Conservation (phyloP, 1,140 invertebrate species). For the Drosophila ficusphila region DNA sequence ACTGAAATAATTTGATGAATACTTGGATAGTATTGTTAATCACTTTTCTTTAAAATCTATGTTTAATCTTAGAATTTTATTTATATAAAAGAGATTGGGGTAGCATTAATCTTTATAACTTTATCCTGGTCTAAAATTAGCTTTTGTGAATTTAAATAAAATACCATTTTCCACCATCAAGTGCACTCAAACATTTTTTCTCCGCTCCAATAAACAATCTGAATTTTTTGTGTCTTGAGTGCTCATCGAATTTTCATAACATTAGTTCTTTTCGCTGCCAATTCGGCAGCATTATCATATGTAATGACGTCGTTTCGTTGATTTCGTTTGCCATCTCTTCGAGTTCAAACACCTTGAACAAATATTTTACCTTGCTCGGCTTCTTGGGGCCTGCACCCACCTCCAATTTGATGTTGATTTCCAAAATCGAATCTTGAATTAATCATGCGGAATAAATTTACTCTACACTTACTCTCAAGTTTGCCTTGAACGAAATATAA, state of each 20-base stretch:
- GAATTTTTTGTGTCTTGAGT: slow-evolving; percentile 20
- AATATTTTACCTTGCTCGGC: slow-evolving; percentile 59
- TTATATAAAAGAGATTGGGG: no score
- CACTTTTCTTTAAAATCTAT: no score
- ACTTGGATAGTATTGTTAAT: no score
- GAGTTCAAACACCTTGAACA: slow-evolving; percentile 58
- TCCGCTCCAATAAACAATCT: slow-evolving; percentile 5
- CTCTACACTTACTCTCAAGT: slow-evolving; percentile 36
- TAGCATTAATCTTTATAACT: no score
- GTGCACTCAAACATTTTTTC: not conserved
- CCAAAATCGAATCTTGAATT: slow-evolving; percentile 67
- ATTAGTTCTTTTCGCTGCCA: slow-evolving; percentile 22
- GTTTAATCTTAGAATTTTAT: no score
- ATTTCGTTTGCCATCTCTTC: slow-evolving; percentile 26
- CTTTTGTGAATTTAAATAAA: no score
- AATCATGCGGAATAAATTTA: slow-evolving; percentile 73
- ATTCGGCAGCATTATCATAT: slow-evolving; percentile 60
- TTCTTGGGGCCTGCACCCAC: not conserved
- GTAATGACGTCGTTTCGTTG: slow-evolving; percentile 55
- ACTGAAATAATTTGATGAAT: no score
- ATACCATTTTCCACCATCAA: no score
- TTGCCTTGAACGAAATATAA: slow-evolving; percentile 19
- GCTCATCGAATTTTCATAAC: slow-evolving; percentile 50
- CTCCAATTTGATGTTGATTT: slow-evolving; percentile 14
- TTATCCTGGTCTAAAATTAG: no score